These are phyloP conservation scores for Xiphydria camelus DNA, from an alignment of 2,888 invertebrate species.

Conservation along the genomic window DNA sequence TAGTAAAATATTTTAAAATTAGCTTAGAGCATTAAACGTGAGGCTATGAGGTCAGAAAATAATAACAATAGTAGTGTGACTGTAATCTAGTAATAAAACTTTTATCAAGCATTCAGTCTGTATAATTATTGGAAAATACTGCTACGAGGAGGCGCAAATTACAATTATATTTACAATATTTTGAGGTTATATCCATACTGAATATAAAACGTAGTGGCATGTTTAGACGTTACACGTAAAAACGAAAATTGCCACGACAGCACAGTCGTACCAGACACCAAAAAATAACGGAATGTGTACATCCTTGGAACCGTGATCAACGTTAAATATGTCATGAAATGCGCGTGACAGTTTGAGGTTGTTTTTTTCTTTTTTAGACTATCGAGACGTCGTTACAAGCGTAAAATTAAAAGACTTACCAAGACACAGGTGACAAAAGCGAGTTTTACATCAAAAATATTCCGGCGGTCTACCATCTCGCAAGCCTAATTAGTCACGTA, in stretches of 20 bases:
- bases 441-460: slow-evolving; percentile 45
- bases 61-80: too few relatives aligned
- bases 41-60: too few relatives aligned
- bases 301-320: neutral
- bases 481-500: slow-evolving; percentile 41
- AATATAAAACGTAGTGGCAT: neutral
- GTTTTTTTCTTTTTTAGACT: neutral
- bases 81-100: too few relatives aligned
- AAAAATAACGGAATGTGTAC: neutral
- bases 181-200: neutral
- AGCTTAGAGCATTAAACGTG: too few relatives aligned
- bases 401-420: slow-evolving; percentile 46
- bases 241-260: neutral
- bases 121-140: too few relatives aligned
- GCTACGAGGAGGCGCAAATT: too few relatives aligned
- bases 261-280: neutral
- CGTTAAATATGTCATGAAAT: neutral
- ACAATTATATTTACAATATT: neutral
- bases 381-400: neutral
- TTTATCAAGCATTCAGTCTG: too few relatives aligned
- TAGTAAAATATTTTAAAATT: too few relatives aligned
- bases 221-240: neutral
- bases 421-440: slow-evolving; percentile 50
- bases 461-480: slow-evolving; percentile 49
- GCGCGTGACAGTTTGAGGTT: neutral